Percentiles rank a stretch among this genome's conserved stretches.
Evolutionary conservation across 2,888 invertebrate genomes (phyloP).

Genomic region (Bellardia pandia): DNA sequence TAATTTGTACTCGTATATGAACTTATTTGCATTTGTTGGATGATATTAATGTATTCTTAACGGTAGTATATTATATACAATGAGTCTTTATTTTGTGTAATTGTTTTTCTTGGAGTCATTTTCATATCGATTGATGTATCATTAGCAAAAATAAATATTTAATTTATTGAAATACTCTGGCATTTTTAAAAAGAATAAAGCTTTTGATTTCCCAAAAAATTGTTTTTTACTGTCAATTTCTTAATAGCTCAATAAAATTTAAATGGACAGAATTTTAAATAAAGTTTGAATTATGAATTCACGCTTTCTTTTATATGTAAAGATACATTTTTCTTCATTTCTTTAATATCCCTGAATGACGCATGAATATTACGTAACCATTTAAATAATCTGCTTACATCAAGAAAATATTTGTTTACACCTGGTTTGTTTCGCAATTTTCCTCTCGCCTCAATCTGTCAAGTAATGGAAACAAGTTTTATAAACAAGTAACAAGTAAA

Average conservation of each 20-base stretch:
- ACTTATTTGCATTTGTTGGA: too few relatives aligned
- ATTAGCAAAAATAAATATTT: not conserved
- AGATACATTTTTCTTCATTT: not conserved
- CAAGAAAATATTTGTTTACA: constrained; percentile 10
- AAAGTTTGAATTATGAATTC: not conserved
- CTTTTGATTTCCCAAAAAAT: not conserved
- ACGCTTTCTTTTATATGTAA: not conserved
- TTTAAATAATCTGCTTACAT: constrained; percentile 26
- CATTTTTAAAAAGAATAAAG: not conserved
- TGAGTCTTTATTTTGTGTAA: not conserved
- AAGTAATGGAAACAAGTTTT: constrained; percentile 34
- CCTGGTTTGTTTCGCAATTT: not conserved
- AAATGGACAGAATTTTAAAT: not conserved
- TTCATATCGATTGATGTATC: not conserved
- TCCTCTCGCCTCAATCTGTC: not conserved
- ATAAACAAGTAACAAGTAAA: too few relatives aligned
- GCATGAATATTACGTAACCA: not conserved
- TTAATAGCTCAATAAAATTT: constrained; percentile 9
- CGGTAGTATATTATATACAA: not conserved
- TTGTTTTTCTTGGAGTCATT: not conserved
- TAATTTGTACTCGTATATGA: too few relatives aligned
- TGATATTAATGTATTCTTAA: too few relatives aligned
- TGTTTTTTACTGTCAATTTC: constrained; percentile 23
- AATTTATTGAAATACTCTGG: not conserved
- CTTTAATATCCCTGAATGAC: constrained; percentile 5